Conservation (phyloP, 2,888 invertebrate species). For the Argynnis bischoffii region DNA sequence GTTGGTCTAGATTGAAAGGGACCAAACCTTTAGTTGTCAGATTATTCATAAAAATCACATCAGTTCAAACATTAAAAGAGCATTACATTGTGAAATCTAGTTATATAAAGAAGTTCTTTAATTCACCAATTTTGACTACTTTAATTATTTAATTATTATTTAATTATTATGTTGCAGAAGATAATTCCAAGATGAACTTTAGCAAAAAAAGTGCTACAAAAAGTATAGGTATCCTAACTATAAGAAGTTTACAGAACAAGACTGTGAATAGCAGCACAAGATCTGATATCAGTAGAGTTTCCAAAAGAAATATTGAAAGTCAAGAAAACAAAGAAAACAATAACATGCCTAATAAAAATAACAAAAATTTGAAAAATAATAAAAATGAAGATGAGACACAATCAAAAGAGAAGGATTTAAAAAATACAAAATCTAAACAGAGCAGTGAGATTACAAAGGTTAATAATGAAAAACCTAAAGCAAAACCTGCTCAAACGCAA, state of each 20-base stretch:
- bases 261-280: conserved; percentile 18
- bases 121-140: no score
- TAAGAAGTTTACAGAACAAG: conserved; percentile 24
- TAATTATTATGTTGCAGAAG: no score
- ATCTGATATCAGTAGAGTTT: conserved; percentile 18
- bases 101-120: no score
- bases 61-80: no score
- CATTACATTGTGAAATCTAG: no score
- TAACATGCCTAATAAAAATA: conserved; percentile 11
- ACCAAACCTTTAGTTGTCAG: no score
- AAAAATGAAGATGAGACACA: neutral
- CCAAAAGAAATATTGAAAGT: conserved; percentile 3
- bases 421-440: conserved; percentile 7
- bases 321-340: conserved; percentile 16
- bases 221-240: conserved; percentile 16
- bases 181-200: conserved; percentile 9
- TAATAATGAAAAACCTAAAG: conserved; percentile 6
- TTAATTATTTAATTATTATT: no score
- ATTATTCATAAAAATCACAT: no score
- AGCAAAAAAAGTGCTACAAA: conserved; percentile 20
- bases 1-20: no score
- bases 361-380: neutral
- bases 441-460: neutral
- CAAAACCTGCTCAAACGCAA: conserved; percentile 9
- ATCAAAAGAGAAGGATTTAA: neutral